Evolutionary conservation across 2,797 vertebrate genomes (phyloP).

Genomic region (Hydrocynus forskahlii): DNA sequence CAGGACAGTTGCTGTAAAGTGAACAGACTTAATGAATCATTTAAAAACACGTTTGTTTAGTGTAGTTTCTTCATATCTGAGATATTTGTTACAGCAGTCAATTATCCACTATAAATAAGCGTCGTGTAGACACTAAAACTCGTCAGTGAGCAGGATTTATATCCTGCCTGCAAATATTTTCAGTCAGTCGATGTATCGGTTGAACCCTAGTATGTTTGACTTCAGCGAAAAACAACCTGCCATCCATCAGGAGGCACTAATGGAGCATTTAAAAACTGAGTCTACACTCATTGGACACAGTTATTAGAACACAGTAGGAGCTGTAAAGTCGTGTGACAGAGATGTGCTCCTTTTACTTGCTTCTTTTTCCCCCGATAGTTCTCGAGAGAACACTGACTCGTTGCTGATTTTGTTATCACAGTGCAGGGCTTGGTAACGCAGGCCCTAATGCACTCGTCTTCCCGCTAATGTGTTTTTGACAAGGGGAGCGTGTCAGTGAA

Average conservation of each 20-base stretch:
- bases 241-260: not conserved
- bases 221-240: not conserved
- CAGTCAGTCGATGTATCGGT: too few species aligned
- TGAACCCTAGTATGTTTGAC: too few species aligned
- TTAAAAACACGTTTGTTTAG: too few species aligned
- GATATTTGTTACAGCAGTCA: too few species aligned
- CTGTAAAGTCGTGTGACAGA: not conserved
- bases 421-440: conserved; percentile 27
- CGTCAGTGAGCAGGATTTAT: too few species aligned
- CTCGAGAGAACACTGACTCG: conserved; percentile 12
- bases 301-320: not conserved
- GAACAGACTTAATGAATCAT: too few species aligned
- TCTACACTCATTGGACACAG: not conserved
- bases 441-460: conserved; percentile 41
- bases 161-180: too few species aligned
- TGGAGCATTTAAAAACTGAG: not conserved
- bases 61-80: too few species aligned
- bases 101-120: too few species aligned
- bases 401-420: conserved; percentile 34
- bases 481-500: conserved; percentile 41
- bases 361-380: conserved; percentile 17
- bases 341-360: conserved; percentile 7
- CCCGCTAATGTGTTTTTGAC: conserved; percentile 52
- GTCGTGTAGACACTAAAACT: too few species aligned
- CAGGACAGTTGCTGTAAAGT: too few species aligned